phyloP scores from a whole-genome alignment of 1,140 invertebrate species.

The Myzus persicae region DNA sequence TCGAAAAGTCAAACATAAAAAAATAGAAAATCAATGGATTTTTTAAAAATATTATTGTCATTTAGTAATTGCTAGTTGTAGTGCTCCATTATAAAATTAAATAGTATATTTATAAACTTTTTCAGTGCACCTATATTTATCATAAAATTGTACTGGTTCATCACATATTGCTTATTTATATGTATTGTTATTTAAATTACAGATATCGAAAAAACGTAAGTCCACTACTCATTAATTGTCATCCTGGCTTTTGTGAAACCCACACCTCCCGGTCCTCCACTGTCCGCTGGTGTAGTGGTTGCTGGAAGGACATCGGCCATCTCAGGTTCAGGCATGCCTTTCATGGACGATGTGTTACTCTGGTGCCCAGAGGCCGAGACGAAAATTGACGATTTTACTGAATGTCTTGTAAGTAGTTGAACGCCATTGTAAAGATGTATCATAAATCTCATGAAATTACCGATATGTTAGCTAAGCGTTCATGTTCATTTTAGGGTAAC shows the following conservation, averaged over 20 bases:
- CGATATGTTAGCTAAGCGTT: neutral
- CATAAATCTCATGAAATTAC: neutral
- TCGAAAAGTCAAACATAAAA: neutral
- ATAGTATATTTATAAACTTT: neutral
- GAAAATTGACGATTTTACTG: conserved; percentile 88
- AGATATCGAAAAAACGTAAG: neutral
- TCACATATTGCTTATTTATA: neutral
- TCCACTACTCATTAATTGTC: neutral
- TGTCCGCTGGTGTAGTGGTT: conserved; percentile 64
- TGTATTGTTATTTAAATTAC: neutral
- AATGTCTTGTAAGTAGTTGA: conserved; percentile 77
- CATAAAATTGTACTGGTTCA: neutral
- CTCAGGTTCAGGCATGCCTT: conserved; percentile 78
- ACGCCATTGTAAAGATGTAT: neutral
- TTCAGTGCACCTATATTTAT: neutral
- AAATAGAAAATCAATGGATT: neutral
- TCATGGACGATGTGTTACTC: conserved; percentile 90
- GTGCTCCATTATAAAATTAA: neutral
- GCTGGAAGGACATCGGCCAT: conserved; percentile 55
- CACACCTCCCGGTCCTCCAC: conserved; percentile 60
- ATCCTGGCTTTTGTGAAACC: conserved; percentile 61
- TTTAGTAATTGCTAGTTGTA: too few species aligned
- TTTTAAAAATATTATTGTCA: neutral
- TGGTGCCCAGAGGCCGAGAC: conserved; percentile 86
- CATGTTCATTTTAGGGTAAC: conserved; percentile 64